Evolutionary conservation across 2,113 vertebrate species (phyloP).

Genomic region (Xenus cinereus): DNA sequence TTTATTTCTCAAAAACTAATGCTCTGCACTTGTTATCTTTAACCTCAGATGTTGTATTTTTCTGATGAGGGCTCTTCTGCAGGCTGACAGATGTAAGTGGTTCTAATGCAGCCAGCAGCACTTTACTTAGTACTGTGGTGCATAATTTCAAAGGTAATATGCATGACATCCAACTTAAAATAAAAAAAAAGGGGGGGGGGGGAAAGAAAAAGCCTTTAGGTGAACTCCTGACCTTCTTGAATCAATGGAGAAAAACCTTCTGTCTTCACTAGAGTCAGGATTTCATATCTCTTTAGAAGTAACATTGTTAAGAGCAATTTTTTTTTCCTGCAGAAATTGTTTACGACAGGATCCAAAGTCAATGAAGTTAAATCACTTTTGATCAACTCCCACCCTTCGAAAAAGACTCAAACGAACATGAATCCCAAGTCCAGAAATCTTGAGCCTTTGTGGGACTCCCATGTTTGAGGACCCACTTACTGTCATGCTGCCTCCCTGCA

Average conservation of each 20-base stretch:
- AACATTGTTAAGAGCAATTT: not conserved
- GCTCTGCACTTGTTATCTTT: not conserved
- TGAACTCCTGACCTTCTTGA: not conserved
- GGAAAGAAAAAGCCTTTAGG: not conserved
- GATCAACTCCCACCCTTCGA: not conserved
- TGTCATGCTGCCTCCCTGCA: fast-evolving
- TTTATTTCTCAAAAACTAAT: not conserved
- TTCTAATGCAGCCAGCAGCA: not conserved
- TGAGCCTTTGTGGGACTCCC: not conserved
- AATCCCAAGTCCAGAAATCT: not conserved
- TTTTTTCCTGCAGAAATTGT: not conserved
- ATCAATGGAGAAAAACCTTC: not conserved
- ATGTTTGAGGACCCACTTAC: not conserved
- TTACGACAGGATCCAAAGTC: not conserved
- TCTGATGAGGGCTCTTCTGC: not conserved
- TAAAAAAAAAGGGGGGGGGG: not conserved
- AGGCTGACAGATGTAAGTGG: not conserved
- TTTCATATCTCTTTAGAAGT: not conserved
- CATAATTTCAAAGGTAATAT: not conserved
- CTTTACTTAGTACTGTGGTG: not conserved
- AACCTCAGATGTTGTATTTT: not conserved
- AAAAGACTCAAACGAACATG: not conserved
- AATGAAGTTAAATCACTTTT: not conserved
- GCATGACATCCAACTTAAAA: not conserved
- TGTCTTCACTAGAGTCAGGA: not conserved